Percentiles rank a stretch among this genome's conserved stretches.
phyloP scores from a whole-genome alignment of 2,797 vertebrate genomes.

The Euthynnus affinis region DNA sequence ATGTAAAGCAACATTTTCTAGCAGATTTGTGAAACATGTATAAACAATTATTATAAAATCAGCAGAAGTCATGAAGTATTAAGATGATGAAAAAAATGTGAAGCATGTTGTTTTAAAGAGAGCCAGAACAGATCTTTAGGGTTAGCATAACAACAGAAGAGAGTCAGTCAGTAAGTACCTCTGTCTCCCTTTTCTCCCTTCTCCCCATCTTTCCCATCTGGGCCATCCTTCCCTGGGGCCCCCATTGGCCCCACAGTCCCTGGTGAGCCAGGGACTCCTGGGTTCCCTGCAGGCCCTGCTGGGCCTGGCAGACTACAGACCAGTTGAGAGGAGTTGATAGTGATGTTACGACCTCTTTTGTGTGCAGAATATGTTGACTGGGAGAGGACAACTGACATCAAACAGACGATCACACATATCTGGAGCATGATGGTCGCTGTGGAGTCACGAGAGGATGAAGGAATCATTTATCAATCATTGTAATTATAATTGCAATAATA shows the following conservation, averaged over 20 bases:
- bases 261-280: constrained; percentile 87
- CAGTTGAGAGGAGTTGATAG: constrained; percentile 88
- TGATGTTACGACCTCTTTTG: constrained; percentile 83
- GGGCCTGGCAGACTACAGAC: constrained; percentile 93
- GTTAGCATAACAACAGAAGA: not conserved
- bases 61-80: not conserved
- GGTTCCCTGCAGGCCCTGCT: constrained; percentile 88
- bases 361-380: constrained; percentile 71
- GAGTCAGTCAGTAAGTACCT: constrained; percentile 81
- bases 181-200: constrained; percentile 88
- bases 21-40: not conserved
- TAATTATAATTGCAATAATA: not conserved
- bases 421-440: constrained; percentile 88
- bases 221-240: constrained; percentile 92
- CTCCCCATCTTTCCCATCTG: constrained; percentile 92
- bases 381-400: constrained; percentile 84
- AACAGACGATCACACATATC: constrained; percentile 84
- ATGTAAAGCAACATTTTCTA: not conserved
- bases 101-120: not conserved
- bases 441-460: constrained; percentile 38
- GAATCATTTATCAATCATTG: not conserved
- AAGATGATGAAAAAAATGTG: not conserved
- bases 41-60: not conserved
- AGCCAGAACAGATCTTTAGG: not conserved
- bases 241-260: constrained; percentile 92